Evolutionary conservation across 2,888 invertebrate genomes (phyloP), one percentile per base, ranked within the genome.

Genomic region (Mythimna lalbum): DNA sequence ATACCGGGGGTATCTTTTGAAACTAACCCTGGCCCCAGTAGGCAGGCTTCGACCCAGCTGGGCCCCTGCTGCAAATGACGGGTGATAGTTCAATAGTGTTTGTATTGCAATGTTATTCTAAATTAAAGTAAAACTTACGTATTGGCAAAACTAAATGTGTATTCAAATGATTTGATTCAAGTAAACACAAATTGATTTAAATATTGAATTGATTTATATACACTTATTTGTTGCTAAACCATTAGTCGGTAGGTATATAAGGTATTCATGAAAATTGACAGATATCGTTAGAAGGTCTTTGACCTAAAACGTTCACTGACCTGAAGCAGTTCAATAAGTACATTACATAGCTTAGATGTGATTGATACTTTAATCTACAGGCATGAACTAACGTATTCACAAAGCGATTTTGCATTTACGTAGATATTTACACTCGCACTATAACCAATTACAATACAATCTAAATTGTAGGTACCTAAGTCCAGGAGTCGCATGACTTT

Each of bases 221-320:
- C 0, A 19, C 7, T 49, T 49, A 47, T 19, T 47, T 47, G 9
- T 49, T 5, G 17, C 43, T 43, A 43, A 43, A 43, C 17, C 43
- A 4, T 43, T 43, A 17, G 17, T 43, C 0, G 17, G 43, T 43
- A 17, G 17, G 43, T 43, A 17, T 43, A 43, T 4, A 14, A 43
- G 14, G 14, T 43, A 14, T 39, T 14, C 39, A 47, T 31, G 7
- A 6, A 63, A 14, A 33, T 63, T 23, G 23, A 1, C 27, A 49
- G 6, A 62, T 23, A 33, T 47, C 9, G 47, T 56, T 31, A 14
- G 5, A 65, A 62, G 14, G 5, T 9, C 5, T 31, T n/a, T 21
- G 4, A 47, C 62, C 4, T 62, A 19, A 14, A 33, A 31, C 63
- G 27, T 43, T 65, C 39, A 53, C 19, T 65, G 31, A 21, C n/a